Base-by-base conservation (phyloP, 2,888 invertebrate species). In the Atethmia centrago region DNA sequence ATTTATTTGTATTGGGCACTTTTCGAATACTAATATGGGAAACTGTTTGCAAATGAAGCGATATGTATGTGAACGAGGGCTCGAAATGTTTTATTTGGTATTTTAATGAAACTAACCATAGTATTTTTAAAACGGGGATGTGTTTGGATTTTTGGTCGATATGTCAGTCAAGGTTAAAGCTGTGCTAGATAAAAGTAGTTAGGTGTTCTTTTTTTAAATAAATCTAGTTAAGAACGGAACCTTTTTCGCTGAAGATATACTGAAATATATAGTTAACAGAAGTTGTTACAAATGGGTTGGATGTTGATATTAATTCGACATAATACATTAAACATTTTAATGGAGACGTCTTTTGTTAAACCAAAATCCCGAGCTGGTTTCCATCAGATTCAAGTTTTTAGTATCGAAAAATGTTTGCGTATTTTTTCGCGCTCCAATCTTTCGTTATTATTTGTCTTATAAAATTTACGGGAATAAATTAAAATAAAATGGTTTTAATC, bases 11-110 rank as follows among this genome's bases (percentile, higher is more conserved):
- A 64, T 71, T 28, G 55, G 47, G 58, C 69, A 55, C 21, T 69
- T 53, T 36, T 36, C n/a, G 80, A 83, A 85, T 84, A 80, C 69
- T 75, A 71, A 84, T 82, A 58, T 53, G 9, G 49, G 14, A 31
- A 71, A 21, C 40, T 82, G 70, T 82, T 71, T 74, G 47, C 47
- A 63, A 70, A 82, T 74, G 47, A 76, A 76, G 40, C 55, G 59
- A 63, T 78, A 55, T 64, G 55, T 80, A 77, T 73, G 71, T 58
- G 53, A 59, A 72, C 45, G 69, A 58, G 40, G 58, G 47, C 63
- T 62, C 10, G 1, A 68, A 67, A 55, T 71, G 55, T 47, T 58
- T 63, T 77, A 58, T 68, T 55, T 53, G 19, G 9, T 58, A 75
- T 53, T 55, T 59, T 74, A 14, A 49, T 49, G 16, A 5, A 51